Conservation (phyloP, 2,113 vertebrate species). For the Brevimyrus niger region DNA sequence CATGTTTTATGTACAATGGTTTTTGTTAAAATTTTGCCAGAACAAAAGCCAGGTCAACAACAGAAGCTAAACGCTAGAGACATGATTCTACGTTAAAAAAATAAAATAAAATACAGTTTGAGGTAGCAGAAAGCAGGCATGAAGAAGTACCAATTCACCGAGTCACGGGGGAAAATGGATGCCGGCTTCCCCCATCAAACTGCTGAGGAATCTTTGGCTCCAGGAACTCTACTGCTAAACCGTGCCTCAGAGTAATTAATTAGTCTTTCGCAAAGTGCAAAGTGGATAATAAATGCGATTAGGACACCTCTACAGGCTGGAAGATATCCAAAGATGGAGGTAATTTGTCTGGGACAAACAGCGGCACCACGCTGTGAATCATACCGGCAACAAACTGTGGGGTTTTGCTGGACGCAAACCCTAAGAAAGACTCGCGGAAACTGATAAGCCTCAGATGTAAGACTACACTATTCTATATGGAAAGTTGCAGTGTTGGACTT, state of each 20-base stretch:
- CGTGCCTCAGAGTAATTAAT: not conserved
- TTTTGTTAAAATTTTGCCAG: not conserved
- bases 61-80: not conserved
- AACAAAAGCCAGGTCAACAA: not conserved
- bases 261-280: not conserved
- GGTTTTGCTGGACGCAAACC: not conserved
- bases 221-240: not conserved
- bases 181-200: not conserved
- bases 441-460: not conserved
- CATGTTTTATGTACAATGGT: not conserved
- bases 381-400: not conserved
- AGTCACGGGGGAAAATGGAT: not conserved
- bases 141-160: not conserved
- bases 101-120: not conserved
- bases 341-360: not conserved
- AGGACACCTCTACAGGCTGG: not conserved
- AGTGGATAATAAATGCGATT: not conserved
- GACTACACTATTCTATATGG: not conserved
- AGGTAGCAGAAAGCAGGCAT: not conserved
- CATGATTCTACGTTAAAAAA: not conserved
- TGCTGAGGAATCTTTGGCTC: not conserved
- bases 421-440: not conserved
- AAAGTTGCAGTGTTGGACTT: not conserved
- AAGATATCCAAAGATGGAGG: not conserved
- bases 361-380: not conserved